phyloP scores from a whole-genome alignment of 2,888 invertebrate species.

The Leptinotarsa peninsularis region DNA sequence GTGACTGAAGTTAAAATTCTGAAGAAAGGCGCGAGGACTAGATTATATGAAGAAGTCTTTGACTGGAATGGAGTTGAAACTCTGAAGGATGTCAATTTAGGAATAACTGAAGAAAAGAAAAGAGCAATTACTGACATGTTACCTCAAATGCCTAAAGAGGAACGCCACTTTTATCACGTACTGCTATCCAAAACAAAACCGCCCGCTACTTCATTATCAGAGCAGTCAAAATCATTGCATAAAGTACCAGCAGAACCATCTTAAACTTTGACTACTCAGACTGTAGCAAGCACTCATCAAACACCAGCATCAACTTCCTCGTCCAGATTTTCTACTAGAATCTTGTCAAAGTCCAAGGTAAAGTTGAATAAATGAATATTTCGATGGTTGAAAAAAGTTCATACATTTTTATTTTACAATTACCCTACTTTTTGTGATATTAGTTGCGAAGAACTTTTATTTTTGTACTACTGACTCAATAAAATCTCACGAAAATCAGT shows the following conservation, averaged over 20 bases:
- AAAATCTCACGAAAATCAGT: conserved; percentile 1
- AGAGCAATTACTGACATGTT: not conserved
- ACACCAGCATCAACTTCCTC: conserved; percentile 3
- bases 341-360: not conserved
- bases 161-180: conserved; percentile 1
- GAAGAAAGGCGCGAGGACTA: not conserved
- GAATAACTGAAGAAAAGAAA: not conserved
- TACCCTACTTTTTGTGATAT: not conserved
- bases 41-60: not conserved
- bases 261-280: conserved; percentile 7
- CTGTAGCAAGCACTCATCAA: conserved; percentile 4
- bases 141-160: conserved; percentile 1
- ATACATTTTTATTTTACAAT: not conserved
- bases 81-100: conserved; percentile 1
- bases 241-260: not conserved
- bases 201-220: not conserved
- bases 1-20: not conserved
- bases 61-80: conserved; percentile 2
- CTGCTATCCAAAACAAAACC: not conserved
- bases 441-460: not conserved
- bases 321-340: not conserved
- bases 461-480: not conserved
- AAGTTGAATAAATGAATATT: not conserved
- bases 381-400: not conserved
- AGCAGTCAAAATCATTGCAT: not conserved